Base-by-base conservation (phyloP, 2,888 invertebrate species). In the Panopea generosa region DNA sequence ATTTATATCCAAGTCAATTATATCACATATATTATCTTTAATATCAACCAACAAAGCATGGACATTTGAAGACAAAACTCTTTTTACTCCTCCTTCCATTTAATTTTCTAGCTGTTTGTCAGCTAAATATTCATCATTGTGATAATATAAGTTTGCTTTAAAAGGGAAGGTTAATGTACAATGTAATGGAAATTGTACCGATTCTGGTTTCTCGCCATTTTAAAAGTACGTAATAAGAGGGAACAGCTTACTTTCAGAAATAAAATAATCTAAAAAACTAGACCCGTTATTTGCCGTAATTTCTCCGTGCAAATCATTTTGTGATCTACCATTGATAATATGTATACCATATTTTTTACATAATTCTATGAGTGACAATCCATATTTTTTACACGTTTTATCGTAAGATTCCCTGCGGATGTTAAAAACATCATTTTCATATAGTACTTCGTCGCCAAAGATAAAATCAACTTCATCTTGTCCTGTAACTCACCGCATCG, bases 271-370 rank as follows among this genome's bases (percentile, higher is more conserved):
- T n/a, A 68, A 52, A 20, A 68, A 45, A 22, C 60, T 60, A 24
- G 52, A 18, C n/a, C 68, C 68, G 43, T 60, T n/a, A 40, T 68
- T 68, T 20, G 68, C 68, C 9, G 68, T 68, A 27, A 53, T 52
- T 9, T 68, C 43, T 11, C 68, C 68, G 3, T 60, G 20, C 11
- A 1, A 9, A 27, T 68, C 68, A 45, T 27, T 50, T 40, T 29
- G 43, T 18, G 53, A 18, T 3, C 68, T 33, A 3, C 68, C 68
- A 52, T 68, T 68, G 2, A 68, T 29, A 22, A 53, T 52, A 50
- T 68, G 68, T 14, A 68, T 26, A 27, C 43, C 60, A 45, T 40
- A 45, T 0, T 52, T 43, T 52, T 52, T 60, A 50, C 68, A 68
- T 16, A 68, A 33, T 9, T 68, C 68, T 18, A 45, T 52, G 2